These are phyloP conservation scores for Drosophila affinis DNA, from an alignment of 2,888 invertebrate species.

Conservation along the genomic window DNA sequence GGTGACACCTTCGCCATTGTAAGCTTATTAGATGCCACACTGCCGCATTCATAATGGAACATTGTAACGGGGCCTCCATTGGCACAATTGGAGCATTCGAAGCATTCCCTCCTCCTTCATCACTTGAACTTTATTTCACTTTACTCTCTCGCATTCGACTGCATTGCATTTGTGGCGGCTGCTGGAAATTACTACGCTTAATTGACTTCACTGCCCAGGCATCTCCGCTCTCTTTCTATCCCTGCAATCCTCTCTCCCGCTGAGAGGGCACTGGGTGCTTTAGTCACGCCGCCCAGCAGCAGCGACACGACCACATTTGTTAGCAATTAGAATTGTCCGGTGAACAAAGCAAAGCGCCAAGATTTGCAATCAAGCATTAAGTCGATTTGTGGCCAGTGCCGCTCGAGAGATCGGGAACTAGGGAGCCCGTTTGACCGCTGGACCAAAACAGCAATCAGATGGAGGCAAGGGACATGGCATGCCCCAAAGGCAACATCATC, in stretches of 20 bases:
- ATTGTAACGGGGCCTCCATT: slow-evolving; percentile 46
- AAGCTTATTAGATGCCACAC: slow-evolving; percentile 61
- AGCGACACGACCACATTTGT: slow-evolving; percentile 61
- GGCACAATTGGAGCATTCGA: slow-evolving; percentile 55
- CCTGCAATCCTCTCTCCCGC: background rate
- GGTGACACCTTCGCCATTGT: slow-evolving; percentile 55
- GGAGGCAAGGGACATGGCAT: slow-evolving; percentile 9
- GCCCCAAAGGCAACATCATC: slow-evolving; percentile 9
- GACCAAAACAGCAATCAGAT: slow-evolving; percentile 29
- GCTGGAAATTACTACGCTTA: slow-evolving; percentile 49
- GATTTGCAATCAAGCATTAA: slow-evolving; percentile 78
- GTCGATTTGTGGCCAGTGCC: slow-evolving; percentile 65
- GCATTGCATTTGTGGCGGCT: slow-evolving; percentile 29
- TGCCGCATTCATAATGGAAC: slow-evolving; percentile 1
- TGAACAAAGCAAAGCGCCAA: slow-evolving; percentile 76
- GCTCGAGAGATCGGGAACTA: background rate
- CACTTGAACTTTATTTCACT: slow-evolving; percentile 20
- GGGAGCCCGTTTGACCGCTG: slow-evolving; percentile 18
- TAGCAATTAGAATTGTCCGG: slow-evolving; percentile 72
- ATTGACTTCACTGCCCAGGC: slow-evolving; percentile 50
- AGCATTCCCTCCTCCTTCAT: background rate
- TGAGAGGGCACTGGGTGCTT: slow-evolving; percentile 13
- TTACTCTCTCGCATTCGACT: slow-evolving; percentile 51
- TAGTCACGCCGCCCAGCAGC: slow-evolving; percentile 54
- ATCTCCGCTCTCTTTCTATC: background rate